These are phyloP conservation scores for Hirtodrosophila duncani DNA, from an alignment of 2,888 invertebrate genomes.

Conservation along the genomic window DNA sequence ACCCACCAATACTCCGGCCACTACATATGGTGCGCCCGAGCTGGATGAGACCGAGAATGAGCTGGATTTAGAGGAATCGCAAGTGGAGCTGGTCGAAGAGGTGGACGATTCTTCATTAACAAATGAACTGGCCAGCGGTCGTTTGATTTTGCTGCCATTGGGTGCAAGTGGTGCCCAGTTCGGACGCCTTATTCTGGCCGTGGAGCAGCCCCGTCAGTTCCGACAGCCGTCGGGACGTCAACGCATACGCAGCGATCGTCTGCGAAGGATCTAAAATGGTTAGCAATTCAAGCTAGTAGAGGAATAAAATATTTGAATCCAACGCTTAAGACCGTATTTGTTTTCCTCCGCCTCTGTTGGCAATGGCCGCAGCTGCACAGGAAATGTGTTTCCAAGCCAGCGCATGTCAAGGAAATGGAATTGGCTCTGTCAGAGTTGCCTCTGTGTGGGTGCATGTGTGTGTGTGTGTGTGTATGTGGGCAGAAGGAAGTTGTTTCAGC, in stretches of 20 bases:
- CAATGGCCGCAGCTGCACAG: slow-evolving; percentile 22
- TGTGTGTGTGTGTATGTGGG: slow-evolving; percentile 31
- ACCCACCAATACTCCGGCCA: slow-evolving; percentile 56
- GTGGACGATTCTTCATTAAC: slow-evolving; percentile 39
- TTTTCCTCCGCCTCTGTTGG: slow-evolving; percentile 1
- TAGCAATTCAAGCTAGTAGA: slow-evolving; percentile 12
- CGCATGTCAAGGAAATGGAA: slow-evolving; percentile 32
- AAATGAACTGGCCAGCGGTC: slow-evolving; percentile 53
- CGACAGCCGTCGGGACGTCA: slow-evolving; percentile 10
- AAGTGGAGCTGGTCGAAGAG: slow-evolving; percentile 64
- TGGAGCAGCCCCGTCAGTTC: slow-evolving; percentile 42
- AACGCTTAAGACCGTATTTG: slow-evolving; percentile 24
- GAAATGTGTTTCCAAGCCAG: slow-evolving; percentile 33
- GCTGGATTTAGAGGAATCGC: slow-evolving; percentile 48
- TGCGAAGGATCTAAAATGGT: slow-evolving; percentile 42
- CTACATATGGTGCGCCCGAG: slow-evolving; percentile 64
- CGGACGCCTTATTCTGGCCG: slow-evolving; percentile 56
- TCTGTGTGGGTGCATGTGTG: neutral
- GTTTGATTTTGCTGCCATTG: slow-evolving; percentile 68
- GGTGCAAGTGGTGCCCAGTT: slow-evolving; percentile 49
- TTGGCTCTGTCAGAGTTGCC: slow-evolving; percentile 40
- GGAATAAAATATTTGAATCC: slow-evolving; percentile 29
- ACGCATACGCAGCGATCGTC: slow-evolving; percentile 51
- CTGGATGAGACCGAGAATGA: slow-evolving; percentile 47
- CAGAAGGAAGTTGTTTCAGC: slow-evolving; percentile 40